phyloP scores from a whole-genome alignment of 2,113 vertebrate species.

The Menura novaehollandiae region DNA sequence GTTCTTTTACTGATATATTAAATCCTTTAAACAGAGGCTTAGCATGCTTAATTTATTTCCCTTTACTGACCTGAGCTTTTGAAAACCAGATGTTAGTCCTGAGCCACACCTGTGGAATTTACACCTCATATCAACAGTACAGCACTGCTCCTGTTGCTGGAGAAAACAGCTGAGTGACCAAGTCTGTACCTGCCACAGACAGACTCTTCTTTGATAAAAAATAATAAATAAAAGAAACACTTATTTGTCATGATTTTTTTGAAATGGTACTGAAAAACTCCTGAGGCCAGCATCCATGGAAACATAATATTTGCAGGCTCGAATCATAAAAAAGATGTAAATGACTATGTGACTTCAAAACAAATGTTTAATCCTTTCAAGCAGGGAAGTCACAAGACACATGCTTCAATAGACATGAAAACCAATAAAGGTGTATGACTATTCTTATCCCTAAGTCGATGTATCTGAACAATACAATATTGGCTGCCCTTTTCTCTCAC shows the following conservation, averaged over 20 bases:
- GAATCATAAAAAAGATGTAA: not conserved
- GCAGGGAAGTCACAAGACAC: not conserved
- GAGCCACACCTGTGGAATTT: not conserved
- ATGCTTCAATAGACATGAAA: not conserved
- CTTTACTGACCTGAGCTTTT: not conserved
- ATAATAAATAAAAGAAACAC: not conserved
- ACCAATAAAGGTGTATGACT: not conserved
- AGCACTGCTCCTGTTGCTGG: not conserved
- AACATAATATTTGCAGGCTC: constrained; percentile 51
- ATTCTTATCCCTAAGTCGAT: not conserved
- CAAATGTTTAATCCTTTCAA: not conserved
- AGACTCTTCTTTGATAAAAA: not conserved
- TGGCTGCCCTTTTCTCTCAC: not conserved
- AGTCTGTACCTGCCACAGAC: not conserved
- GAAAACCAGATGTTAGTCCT: not conserved
- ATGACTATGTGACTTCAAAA: not conserved
- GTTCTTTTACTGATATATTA: not conserved
- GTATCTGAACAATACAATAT: not conserved
- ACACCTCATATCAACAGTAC: not conserved
- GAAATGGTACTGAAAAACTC: not conserved
- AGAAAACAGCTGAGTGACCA: not conserved
- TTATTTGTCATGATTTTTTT: not conserved
- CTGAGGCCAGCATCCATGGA: not conserved
- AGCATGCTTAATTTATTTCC: not conserved
- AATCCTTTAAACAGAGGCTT: not conserved